Evolutionary conservation across 2,113 vertebrate genomes (phyloP).

Genomic region (Cardinalis cardinalis): DNA sequence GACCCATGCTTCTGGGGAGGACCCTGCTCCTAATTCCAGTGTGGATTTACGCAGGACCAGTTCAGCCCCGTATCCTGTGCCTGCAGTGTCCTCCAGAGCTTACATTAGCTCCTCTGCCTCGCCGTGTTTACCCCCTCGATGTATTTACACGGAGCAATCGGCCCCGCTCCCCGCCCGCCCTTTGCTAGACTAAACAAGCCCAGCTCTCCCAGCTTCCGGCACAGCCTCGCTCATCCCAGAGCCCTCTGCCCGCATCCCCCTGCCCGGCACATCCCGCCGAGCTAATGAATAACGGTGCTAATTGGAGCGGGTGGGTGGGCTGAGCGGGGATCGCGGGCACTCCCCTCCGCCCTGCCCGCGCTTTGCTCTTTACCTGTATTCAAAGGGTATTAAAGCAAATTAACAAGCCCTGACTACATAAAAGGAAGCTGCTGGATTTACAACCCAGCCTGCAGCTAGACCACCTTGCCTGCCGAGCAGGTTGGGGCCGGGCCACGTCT

Average conservation of each 20-base stretch:
- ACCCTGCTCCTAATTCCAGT: background rate
- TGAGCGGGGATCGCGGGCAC: background rate
- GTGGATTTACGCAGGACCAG: background rate
- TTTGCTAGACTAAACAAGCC: conserved; percentile 55
- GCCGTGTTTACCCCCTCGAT: conserved; percentile 21
- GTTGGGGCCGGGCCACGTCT: conserved; percentile 21
- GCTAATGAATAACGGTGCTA: conserved; percentile 35
- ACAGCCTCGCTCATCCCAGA: background rate
- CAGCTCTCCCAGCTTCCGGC: background rate
- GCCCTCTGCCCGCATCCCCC: background rate
- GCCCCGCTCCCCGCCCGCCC: background rate
- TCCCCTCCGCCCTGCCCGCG: background rate
- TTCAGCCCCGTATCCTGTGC: background rate
- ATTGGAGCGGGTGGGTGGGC: conserved; percentile 44
- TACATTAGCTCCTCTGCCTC: background rate
- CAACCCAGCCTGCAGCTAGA: conserved; percentile 55
- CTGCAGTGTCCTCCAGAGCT: conserved; percentile 1
- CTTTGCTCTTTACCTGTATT: conserved; percentile 46
- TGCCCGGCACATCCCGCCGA: background rate
- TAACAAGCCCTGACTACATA: conserved; percentile 53
- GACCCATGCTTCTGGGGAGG: background rate
- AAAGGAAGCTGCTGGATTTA: conserved; percentile 58
- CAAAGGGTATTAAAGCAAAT: conserved; percentile 46
- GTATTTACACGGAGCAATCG: conserved; percentile 31
- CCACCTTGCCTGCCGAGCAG: conserved; percentile 50